A percentile compares a stretch with the other conserved stretches of the same genome.
These are phyloP conservation scores for Fregetta grallaria DNA, from an alignment of 2,113 vertebrate genomes.

Conservation along the genomic window DNA sequence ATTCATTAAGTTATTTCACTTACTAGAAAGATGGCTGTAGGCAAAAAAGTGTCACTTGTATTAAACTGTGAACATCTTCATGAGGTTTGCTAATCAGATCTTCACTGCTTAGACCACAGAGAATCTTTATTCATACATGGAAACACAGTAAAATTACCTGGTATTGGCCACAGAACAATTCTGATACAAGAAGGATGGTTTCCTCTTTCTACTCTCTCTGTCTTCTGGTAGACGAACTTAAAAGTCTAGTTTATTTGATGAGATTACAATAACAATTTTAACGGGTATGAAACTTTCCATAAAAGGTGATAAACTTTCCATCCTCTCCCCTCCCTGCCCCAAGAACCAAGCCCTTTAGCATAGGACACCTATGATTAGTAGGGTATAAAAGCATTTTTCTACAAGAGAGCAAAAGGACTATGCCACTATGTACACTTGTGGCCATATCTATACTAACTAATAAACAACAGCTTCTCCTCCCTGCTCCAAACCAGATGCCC, in stretches of 20 bases:
- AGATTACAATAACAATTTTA: not conserved
- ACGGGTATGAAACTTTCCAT: not conserved
- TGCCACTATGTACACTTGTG: not conserved
- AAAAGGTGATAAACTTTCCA: not conserved
- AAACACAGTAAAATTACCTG: not conserved
- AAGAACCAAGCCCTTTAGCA: not conserved
- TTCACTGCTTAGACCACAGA: not conserved
- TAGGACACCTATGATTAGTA: not conserved
- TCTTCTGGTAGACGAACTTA: not conserved
- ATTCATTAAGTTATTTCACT: constrained; percentile 71
- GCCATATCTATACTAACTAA: not conserved
- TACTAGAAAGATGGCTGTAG: constrained; percentile 62
- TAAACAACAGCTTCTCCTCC: not conserved
- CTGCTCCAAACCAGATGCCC: not conserved
- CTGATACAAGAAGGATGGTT: not conserved
- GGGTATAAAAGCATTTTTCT: not conserved
- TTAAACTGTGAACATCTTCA: constrained; percentile 42
- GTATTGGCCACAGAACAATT: not conserved
- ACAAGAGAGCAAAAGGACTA: not conserved
- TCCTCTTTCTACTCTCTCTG: not conserved
- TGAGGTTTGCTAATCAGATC: constrained; percentile 25
- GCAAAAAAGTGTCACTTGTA: constrained; percentile 66
- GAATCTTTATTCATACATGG: not conserved
- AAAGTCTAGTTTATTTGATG: not conserved
- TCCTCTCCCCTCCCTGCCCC: not conserved